A percentile compares a stretch with the other conserved stretches of the same genome.
Evolutionary conservation across 2,113 vertebrate species (phyloP).

Genomic region (Onychostruthus taczanowskii): DNA sequence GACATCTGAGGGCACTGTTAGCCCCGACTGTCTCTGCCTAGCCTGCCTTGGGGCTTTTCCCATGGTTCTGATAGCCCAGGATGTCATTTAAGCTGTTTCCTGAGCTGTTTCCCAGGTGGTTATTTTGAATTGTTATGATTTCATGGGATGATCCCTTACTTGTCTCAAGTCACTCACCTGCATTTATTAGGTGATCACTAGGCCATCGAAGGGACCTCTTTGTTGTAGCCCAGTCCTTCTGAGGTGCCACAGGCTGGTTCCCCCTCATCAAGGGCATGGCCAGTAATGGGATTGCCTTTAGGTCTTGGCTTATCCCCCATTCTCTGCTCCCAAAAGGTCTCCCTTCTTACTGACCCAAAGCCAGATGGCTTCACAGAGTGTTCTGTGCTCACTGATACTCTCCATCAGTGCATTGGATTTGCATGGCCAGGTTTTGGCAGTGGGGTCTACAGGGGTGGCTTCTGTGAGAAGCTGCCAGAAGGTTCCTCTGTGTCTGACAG

Average conservation of each 20-base stretch:
- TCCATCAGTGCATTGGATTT: neutral
- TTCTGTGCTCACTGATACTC: neutral
- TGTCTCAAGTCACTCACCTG: neutral
- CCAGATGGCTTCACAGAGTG: neutral
- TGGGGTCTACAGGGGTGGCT: rapidly evolving
- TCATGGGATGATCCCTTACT: neutral
- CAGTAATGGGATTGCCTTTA: neutral
- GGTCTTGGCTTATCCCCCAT: rapidly evolving
- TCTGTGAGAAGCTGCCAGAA: neutral
- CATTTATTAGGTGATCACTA: neutral
- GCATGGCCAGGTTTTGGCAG: neutral
- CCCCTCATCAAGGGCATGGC: neutral
- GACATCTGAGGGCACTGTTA: neutral
- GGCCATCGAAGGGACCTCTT: rapidly evolving
- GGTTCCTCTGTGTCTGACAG: neutral
- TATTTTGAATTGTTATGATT: neutral
- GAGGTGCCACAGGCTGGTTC: neutral
- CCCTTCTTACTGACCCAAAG: neutral
- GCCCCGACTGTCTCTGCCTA: neutral
- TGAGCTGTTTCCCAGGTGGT: neutral
- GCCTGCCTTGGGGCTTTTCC: neutral
- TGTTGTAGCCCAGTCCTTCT: neutral
- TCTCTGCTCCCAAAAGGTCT: neutral
- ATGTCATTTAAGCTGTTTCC: neutral
- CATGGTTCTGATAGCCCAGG: neutral